Conservation (phyloP, 1,140 invertebrate genomes). For the Lineus longissimus region DNA sequence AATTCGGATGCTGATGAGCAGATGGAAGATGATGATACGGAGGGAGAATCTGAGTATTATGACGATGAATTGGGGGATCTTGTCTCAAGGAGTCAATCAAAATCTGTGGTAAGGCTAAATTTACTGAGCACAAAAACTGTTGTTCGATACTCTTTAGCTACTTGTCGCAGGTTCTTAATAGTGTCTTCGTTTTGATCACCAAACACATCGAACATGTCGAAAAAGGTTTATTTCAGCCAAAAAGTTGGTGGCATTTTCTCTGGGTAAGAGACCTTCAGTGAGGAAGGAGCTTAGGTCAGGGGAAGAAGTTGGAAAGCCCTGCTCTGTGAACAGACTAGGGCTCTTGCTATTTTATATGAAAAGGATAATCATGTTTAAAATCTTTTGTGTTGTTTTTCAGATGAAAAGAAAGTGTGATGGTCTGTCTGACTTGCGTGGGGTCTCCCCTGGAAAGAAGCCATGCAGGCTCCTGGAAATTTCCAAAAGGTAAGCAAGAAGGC, state of each 20-base stretch:
- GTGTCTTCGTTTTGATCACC: not conserved
- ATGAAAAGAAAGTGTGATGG: slow-evolving; percentile 25
- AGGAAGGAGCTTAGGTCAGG: no score
- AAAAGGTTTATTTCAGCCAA: no score
- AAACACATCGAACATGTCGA: not conserved
- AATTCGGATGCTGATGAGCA: slow-evolving; percentile 24
- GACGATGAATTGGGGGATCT: not conserved
- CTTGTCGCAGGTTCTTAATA: not conserved
- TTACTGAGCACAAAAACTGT: not conserved
- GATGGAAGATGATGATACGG: slow-evolving; percentile 18
- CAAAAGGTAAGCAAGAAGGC: not conserved
- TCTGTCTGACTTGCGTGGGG: slow-evolving; percentile 8
- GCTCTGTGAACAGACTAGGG: no score
- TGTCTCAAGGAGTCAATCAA: not conserved
- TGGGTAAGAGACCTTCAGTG: no score
- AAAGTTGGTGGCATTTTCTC: no score
- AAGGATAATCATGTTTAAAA: not conserved
- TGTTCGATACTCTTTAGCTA: not conserved
- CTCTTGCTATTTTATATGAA: not conserved
- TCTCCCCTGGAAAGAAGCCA: slow-evolving; percentile 24
- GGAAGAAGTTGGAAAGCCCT: no score
- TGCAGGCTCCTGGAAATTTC: slow-evolving; percentile 8
- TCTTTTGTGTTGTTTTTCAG: slow-evolving; percentile 14
- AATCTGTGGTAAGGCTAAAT: not conserved
- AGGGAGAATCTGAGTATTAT: slow-evolving; percentile 10